These are phyloP conservation scores for Lysandra coridon DNA, from an alignment of 2,888 invertebrate species.

Conservation along the genomic window DNA sequence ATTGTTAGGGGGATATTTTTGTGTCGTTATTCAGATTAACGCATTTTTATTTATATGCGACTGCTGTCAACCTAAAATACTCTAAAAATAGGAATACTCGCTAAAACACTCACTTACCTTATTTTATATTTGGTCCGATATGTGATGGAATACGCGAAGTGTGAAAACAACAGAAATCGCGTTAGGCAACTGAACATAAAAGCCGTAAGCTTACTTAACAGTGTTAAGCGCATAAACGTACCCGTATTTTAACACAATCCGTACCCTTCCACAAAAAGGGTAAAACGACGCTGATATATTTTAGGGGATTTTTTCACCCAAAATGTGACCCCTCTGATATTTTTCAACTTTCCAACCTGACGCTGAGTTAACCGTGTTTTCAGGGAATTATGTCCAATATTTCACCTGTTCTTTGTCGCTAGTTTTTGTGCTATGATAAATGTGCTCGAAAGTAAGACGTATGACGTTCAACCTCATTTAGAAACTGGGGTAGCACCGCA, in stretches of 20 bases:
- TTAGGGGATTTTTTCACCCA: background rate
- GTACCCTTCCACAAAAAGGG: slow-evolving; percentile 6
- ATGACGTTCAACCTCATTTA: background rate
- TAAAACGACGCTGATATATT: slow-evolving; percentile 2
- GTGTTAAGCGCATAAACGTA: background rate
- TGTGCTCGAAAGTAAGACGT: background rate
- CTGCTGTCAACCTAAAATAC: too few species aligned
- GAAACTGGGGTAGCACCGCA: background rate
- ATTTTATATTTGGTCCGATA: background rate
- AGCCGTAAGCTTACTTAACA: slow-evolving; percentile 2
- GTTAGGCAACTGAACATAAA: background rate
- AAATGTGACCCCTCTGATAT: background rate
- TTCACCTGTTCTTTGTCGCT: slow-evolving; percentile 22
- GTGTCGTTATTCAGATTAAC: too few species aligned
- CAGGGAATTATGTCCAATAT: background rate
- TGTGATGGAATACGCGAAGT: background rate
- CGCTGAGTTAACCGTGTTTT: slow-evolving; percentile 8
- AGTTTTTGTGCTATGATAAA: slow-evolving; percentile 23
- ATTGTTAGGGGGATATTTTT: too few species aligned
- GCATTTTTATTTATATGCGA: too few species aligned
- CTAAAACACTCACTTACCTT: background rate
- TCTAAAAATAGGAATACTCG: too few species aligned
- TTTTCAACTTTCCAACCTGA: slow-evolving; percentile 4
- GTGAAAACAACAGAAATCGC: background rate
- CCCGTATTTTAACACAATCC: background rate